Evolutionary conservation across 2,888 invertebrate genomes (phyloP), one percentile per base, ranked within the genome.

Genomic region (Drosophila pseudotakahashii): DNA sequence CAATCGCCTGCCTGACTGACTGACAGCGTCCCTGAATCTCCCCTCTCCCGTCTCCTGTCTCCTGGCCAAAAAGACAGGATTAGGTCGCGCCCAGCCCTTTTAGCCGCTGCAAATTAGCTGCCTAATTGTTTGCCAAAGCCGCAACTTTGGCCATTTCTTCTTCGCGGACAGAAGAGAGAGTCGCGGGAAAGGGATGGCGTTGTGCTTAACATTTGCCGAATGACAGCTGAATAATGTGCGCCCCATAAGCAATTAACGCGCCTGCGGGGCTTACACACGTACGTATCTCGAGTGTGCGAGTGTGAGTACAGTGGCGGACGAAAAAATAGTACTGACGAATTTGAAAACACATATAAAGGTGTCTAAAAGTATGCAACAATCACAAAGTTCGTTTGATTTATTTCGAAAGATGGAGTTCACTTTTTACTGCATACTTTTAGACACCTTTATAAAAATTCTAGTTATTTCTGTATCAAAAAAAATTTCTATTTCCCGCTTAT

Each of bases 101-200:
- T 62, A 66, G 60, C 52, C 61, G 45, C 62, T 81, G 81, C 77
- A 88, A 84, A 84, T 84, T 88, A 84, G 84, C 88, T 88, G 84
- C 87, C 88, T 84, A 84, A 84, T 84, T 84, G 84, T 88, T 84
- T 88, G 84, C 84, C 84, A 84, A 84, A 86, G 85, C 88, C 82
- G 78, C 82, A 88, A 87, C 69, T 82, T 82, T 79, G 77, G 77
- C 72, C 47, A 66, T 54, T 72, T 67, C 76, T 64, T 66, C 80
- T 67, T 77, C 79, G 73, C 72, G 71, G 66, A 55, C 70, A 41
- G 2, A 30, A 10, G 44, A n/a, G 44, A n/a, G 44, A n/a, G 11
- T 3, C 11, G 19, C 19, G 7, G 30, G 26, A 7, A 11, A 9
- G n/a, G 36, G n/a, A 16, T 19, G 47, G 36, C 34, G 13, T 55